A percentile compares a stretch with the other conserved stretches of the same genome.
These are phyloP conservation scores for Asobara japonica DNA, from an alignment of 1,140 invertebrate species.

Conservation along the genomic window DNA sequence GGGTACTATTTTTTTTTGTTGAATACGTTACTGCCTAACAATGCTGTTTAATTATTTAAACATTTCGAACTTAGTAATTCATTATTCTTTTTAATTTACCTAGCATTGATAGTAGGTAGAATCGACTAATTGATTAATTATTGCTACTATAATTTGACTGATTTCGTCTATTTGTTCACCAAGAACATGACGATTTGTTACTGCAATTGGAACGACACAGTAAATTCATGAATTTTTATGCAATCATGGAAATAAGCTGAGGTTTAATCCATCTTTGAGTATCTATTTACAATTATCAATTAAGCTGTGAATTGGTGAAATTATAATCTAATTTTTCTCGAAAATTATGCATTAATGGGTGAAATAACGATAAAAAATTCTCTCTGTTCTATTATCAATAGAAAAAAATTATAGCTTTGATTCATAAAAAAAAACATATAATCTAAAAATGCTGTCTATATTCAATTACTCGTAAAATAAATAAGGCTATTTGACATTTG, in stretches of 20 bases:
- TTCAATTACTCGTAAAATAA: background rate
- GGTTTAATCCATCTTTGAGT: background rate
- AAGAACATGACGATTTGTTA: constrained; percentile 18
- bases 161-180: constrained; percentile 27
- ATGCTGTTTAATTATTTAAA: constrained; percentile 38
- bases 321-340: no score
- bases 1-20: constrained; percentile 31
- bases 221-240: background rate
- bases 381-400: background rate
- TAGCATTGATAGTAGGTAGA: constrained; percentile 37
- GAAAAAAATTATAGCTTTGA: background rate
- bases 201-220: background rate
- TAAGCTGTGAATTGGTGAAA: background rate
- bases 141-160: constrained; percentile 60
- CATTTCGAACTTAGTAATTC: constrained; percentile 30
- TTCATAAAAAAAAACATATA: background rate
- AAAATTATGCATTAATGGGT: background rate
- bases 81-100: background rate
- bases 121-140: constrained; percentile 51
- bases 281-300: constrained; percentile 11
- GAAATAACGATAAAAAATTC: background rate
- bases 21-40: constrained; percentile 32
- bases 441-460: constrained; percentile 4
- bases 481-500: background rate
- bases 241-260: background rate